These are phyloP conservation scores for Neolamprologus tretocephalus DNA, from an alignment of 2,113 vertebrate genomes.

Conservation along the genomic window DNA sequence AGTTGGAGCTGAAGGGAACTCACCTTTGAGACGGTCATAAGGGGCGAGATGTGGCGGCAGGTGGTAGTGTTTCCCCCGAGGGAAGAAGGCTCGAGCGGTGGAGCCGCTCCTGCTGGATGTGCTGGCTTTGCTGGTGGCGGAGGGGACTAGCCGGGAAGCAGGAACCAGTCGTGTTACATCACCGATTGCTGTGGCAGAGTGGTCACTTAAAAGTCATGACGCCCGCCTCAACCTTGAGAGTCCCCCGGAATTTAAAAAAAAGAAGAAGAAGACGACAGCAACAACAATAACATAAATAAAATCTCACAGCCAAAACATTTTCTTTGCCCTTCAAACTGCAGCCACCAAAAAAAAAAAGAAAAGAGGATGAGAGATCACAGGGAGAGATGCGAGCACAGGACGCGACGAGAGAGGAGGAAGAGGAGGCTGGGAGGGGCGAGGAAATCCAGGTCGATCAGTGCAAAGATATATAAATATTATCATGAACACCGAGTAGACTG, in stretches of 20 bases:
- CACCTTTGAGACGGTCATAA: slow-evolving; percentile 62
- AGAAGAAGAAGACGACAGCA: neutral
- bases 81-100: neutral
- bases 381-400: slow-evolving; percentile 29
- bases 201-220: slow-evolving; percentile 26
- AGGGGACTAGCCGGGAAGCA: neutral
- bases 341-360: neutral
- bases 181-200: neutral
- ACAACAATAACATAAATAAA: neutral
- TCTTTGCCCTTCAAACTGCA: neutral
- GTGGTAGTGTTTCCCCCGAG: slow-evolving; percentile 8
- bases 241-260: fast-evolving
- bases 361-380: neutral
- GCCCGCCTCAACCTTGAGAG: slow-evolving; percentile 18
- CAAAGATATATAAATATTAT: neutral
- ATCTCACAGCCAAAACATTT: neutral
- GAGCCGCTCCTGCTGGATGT: neutral
- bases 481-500: neutral
- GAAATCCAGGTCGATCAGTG: neutral
- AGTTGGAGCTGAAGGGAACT: neutral
- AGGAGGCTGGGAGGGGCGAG: slow-evolving; percentile 4
- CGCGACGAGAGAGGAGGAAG: neutral
- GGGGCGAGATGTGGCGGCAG: slow-evolving; percentile 31
- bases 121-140: neutral
- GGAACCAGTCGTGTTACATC: neutral